These are phyloP conservation scores for Eueides isabella DNA, from an alignment of 1,140 invertebrate species.

Conservation along the genomic window DNA sequence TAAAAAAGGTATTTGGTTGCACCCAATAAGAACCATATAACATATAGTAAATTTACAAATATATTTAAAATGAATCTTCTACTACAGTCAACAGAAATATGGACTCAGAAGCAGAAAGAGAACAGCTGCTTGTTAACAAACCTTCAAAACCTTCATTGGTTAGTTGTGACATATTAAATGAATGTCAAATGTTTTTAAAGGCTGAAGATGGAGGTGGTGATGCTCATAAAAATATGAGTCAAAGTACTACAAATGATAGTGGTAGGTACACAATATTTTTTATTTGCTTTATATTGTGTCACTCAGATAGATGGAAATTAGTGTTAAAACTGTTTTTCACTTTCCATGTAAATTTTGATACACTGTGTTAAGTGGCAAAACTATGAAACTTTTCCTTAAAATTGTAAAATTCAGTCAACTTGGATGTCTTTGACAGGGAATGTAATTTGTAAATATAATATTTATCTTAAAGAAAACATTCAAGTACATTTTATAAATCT, in stretches of 20 bases:
- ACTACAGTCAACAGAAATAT: slow-evolving; percentile 21
- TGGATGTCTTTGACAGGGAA: not conserved
- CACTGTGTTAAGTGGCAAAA: too few species aligned
- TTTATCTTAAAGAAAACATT: not conserved
- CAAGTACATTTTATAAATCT: not conserved
- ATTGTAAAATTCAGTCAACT: too few species aligned
- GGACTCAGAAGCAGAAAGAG: slow-evolving; percentile 52
- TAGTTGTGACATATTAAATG: slow-evolving; percentile 71
- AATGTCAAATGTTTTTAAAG: slow-evolving; percentile 72
- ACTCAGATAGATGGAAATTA: not conserved
- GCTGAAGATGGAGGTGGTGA: slow-evolving; percentile 74
- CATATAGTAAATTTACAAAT: not conserved
- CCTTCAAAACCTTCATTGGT: slow-evolving; percentile 48
- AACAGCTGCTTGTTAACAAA: slow-evolving; percentile 50
- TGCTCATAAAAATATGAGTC: slow-evolving; percentile 50
- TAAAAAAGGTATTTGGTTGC: not conserved
- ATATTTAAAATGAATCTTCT: not conserved
- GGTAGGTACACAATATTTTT: too few species aligned
- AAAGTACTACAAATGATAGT: slow-evolving; percentile 38
- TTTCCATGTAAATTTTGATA: too few species aligned
- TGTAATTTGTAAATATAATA: not conserved
- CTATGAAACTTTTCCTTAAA: too few species aligned
- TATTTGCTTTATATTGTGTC: too few species aligned
- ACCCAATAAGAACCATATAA: not conserved
- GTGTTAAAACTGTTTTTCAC: not conserved